Base-by-base conservation (phyloP, 2,888 invertebrate genomes). In the Lutraria lutraria region DNA sequence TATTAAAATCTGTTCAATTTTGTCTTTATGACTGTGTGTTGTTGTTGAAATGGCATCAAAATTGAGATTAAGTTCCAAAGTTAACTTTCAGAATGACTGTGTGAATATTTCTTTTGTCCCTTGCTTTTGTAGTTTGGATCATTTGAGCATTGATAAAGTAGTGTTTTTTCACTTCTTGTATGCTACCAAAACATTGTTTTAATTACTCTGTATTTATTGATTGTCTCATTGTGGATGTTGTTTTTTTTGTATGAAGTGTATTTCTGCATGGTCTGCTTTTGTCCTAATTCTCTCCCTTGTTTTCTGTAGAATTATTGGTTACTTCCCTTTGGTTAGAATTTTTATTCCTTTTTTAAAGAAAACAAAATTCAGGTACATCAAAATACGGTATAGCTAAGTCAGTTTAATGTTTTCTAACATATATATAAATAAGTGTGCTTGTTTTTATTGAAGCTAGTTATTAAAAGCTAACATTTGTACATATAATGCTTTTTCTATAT, bases 401-500 rank as follows among this genome's bases (percentile, higher is more conserved):
- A 43, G 8, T 43, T n/a, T 2, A 43, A 43, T 43, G 2, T 4
- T 43, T 43, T 43, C 43, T 8, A 8, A 43, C 8, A 43, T 8
- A 43, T 43, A 43, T 43, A 8, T 43, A 43, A 25, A 25, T 68
- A 68, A n/a, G 3, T 68, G 25, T 68, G 6, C 10, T 25, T 68
- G 12, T 68, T 68, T 76, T 31, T 16, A n/a, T 31, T 76, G 31
- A 31, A 34, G 76, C 76, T 76, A 31, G 8, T 76, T 19, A n/a
- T n/a, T n/a, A n/a, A 19, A 76, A 76, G 19, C 19, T 76, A 76
- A 76, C 76, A 34, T 76, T 31, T 76, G 34, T 34, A 76, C 21
- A 76, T 76, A 19, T 76, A 76, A 76, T 76, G 84, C 84, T 84
- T 76, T 84, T 76, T 53, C 29, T 84, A 76, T 84, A 84, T n/a